A percentile compares a stretch with the other conserved stretches of the same genome.
These are phyloP conservation scores for Drosophila sproati DNA, from an alignment of 1,140 invertebrate species.

Conservation along the genomic window DNA sequence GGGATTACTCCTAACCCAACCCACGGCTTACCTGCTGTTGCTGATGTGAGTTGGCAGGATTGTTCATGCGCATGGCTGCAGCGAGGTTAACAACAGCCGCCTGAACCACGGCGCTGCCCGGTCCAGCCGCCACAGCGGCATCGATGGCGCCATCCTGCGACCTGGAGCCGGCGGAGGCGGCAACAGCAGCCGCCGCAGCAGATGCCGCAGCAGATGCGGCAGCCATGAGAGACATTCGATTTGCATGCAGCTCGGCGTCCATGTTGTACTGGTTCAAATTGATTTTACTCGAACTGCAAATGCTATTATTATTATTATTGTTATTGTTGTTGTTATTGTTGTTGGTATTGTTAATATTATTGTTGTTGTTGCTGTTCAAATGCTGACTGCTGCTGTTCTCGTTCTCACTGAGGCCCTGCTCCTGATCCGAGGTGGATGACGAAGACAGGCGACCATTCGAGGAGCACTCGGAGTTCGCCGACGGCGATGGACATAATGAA, in stretches of 20 bases:
- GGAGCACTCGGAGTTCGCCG: slow-evolving; percentile 92
- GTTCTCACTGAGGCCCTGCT: slow-evolving; percentile 85
- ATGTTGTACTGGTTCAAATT: slow-evolving; percentile 87
- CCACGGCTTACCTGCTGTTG: slow-evolving; percentile 35
- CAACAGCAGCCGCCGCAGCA: slow-evolving; percentile 87
- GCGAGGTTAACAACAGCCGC: slow-evolving; percentile 91
- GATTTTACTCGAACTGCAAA: slow-evolving; percentile 52
- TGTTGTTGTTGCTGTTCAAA: slow-evolving; percentile 37
- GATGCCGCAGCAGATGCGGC: slow-evolving; percentile 89
- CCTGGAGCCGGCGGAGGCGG: slow-evolving; percentile 85
- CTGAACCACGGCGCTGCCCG: slow-evolving; percentile 86
- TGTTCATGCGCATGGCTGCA: slow-evolving; percentile 91
- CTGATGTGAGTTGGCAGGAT: slow-evolving; percentile 40
- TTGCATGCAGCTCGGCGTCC: slow-evolving; percentile 88
- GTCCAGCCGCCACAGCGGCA: slow-evolving; percentile 70
- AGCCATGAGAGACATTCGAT: slow-evolving; percentile 90
- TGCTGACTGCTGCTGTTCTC: slow-evolving; percentile 84
- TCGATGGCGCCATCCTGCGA: slow-evolving; percentile 86
- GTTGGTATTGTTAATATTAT: slow-evolving; percentile 80
- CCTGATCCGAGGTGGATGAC: slow-evolving; percentile 90
- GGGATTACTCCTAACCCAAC: too few species aligned
- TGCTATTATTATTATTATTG: slow-evolving; percentile 55
- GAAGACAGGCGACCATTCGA: slow-evolving; percentile 91
- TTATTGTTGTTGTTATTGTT: slow-evolving; percentile 43
- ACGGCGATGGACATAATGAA: slow-evolving; percentile 91